phyloP scores from a whole-genome alignment of 2,888 invertebrate species.

The Kuschelorhynchus macadamiae region DNA sequence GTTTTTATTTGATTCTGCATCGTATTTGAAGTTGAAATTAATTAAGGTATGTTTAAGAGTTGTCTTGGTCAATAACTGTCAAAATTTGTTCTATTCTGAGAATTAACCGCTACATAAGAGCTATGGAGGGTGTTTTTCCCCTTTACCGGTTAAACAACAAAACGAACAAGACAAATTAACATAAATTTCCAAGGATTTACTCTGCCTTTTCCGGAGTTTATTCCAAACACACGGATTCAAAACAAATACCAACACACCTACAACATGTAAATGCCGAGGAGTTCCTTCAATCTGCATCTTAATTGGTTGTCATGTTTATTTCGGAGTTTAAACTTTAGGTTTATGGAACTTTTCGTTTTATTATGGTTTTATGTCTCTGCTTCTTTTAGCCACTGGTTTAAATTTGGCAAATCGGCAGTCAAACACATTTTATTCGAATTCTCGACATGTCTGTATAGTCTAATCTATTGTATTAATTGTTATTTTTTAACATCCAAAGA shows the following conservation, averaged over 20 bases:
- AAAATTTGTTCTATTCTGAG: too few relatives aligned
- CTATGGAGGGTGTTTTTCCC: slow-evolving; percentile 19
- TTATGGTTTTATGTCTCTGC: slow-evolving; percentile 46
- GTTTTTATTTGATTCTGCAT: too few relatives aligned
- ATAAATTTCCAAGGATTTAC: slow-evolving; percentile 58
- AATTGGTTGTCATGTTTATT: slow-evolving; percentile 70
- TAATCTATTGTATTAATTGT: too few relatives aligned
- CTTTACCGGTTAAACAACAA: slow-evolving; percentile 60
- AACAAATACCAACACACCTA: slow-evolving; percentile 66
- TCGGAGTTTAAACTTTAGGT: slow-evolving; percentile 63
- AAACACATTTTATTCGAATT: too few relatives aligned
- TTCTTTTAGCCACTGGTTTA: slow-evolving; percentile 7
- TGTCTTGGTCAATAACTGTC: too few relatives aligned
- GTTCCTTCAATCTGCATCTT: slow-evolving; percentile 69
- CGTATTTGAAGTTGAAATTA: too few relatives aligned
- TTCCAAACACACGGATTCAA: slow-evolving; percentile 65
- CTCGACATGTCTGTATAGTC: too few relatives aligned
- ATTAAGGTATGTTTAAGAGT: too few relatives aligned
- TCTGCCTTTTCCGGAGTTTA: slow-evolving; percentile 65
- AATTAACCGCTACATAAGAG: neutral
- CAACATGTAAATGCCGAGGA: slow-evolving; percentile 67
- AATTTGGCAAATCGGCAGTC: too few relatives aligned
- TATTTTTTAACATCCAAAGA: too few relatives aligned
- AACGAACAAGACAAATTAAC: slow-evolving; percentile 67
- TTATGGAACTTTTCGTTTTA: slow-evolving; percentile 54